Conservation (phyloP, 2,797 vertebrate genomes). For the Sebastes dallii region DNA sequence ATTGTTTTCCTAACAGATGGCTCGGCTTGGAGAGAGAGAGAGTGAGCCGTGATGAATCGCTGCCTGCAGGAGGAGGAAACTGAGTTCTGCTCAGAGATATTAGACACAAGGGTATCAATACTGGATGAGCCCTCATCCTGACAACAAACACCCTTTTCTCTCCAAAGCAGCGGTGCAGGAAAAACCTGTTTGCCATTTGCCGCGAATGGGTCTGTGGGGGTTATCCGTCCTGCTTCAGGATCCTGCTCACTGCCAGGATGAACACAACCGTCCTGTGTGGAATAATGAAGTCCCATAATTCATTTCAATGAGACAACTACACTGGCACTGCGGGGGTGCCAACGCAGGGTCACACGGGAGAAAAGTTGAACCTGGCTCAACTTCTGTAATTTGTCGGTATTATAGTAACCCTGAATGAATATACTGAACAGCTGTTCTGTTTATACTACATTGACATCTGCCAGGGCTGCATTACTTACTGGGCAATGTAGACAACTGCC, state of each 20-base stretch:
- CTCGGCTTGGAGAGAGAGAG: conserved; percentile 22
- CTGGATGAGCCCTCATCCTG: conserved; percentile 43
- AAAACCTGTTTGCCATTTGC: conserved; percentile 38
- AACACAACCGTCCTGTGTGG: neutral
- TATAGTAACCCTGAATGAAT: neutral
- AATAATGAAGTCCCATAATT: neutral
- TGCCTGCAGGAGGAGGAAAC: conserved; percentile 61
- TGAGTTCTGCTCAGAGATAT: conserved; percentile 60
- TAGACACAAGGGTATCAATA: conserved; percentile 57
- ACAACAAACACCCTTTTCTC: conserved; percentile 39
- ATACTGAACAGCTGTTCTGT: neutral
- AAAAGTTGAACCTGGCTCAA: neutral
- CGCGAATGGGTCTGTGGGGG: conserved; percentile 21
- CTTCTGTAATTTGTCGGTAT: neutral
- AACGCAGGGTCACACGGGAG: neutral
- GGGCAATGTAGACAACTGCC: neutral
- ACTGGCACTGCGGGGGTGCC: neutral
- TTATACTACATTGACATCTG: neutral
- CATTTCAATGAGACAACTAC: conserved; percentile 10
- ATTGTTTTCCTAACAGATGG: conserved; percentile 64
- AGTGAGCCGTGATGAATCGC: conserved; percentile 56
- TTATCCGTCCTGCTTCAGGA: conserved; percentile 2
- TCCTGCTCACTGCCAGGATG: conserved; percentile 10
- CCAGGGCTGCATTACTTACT: neutral
- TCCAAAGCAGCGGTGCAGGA: conserved; percentile 8